phyloP scores from a whole-genome alignment of 2,888 invertebrate species.

The Criorhina ranunculi region DNA sequence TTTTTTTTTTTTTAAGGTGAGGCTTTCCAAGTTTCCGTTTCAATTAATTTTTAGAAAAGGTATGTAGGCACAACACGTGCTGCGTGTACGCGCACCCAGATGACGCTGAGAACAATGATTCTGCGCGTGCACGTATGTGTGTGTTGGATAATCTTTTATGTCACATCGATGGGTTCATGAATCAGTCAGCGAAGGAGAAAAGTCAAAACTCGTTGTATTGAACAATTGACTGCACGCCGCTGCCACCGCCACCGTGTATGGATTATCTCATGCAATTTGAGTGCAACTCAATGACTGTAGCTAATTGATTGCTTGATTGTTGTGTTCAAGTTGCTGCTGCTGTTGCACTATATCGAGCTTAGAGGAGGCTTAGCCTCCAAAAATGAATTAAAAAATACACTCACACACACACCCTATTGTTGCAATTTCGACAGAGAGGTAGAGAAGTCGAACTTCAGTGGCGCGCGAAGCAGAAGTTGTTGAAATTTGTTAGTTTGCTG shows the following conservation, averaged over 20 bases:
- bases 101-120: slow-evolving; percentile 54
- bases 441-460: slow-evolving; percentile 50
- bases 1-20: slow-evolving; percentile 63
- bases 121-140: slow-evolving; percentile 37
- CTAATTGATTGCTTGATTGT: slow-evolving; percentile 75
- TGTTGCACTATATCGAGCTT: slow-evolving; percentile 41
- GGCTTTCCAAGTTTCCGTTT: slow-evolving; percentile 68
- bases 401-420: slow-evolving; percentile 47
- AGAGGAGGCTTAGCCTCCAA: slow-evolving; percentile 42
- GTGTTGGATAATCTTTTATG: slow-evolving; percentile 68
- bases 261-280: slow-evolving; percentile 76
- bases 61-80: slow-evolving; percentile 46
- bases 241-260: slow-evolving; percentile 33
- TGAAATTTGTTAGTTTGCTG: slow-evolving; percentile 54
- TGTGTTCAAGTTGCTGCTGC: slow-evolving; percentile 56
- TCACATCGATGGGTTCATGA: slow-evolving; percentile 66
- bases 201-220: slow-evolving; percentile 53
- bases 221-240: slow-evolving; percentile 60
- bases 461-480: slow-evolving; percentile 48
- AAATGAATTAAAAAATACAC: slow-evolving; percentile 22
- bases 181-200: slow-evolving; percentile 53
- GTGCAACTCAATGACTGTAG: slow-evolving; percentile 71
- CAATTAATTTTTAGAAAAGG: slow-evolving; percentile 40
- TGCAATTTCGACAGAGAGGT: slow-evolving; percentile 62
- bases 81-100: slow-evolving; percentile 54